These are phyloP conservation scores for Sclerurus mexicanus DNA, from an alignment of 2,113 vertebrate genomes.

Conservation along the genomic window DNA sequence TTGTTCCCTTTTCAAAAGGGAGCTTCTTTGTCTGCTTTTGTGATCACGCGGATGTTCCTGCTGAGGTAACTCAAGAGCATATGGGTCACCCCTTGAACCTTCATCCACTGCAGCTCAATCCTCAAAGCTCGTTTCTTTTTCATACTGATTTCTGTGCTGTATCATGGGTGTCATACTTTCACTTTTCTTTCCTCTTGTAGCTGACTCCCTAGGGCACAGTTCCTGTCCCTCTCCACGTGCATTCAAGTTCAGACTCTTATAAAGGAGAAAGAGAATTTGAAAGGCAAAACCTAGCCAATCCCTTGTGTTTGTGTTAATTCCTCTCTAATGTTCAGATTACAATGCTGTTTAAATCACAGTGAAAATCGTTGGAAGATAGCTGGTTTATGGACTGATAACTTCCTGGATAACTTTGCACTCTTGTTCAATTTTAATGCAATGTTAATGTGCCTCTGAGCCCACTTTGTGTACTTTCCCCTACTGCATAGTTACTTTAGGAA, in stretches of 20 bases:
- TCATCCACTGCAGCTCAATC: background rate
- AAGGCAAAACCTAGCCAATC: background rate
- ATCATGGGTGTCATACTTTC: background rate
- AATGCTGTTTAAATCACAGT: background rate
- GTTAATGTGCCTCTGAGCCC: background rate
- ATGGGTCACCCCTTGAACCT: background rate
- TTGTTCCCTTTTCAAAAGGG: background rate
- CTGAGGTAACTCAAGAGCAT: background rate
- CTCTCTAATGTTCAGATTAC: background rate
- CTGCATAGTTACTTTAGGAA: background rate
- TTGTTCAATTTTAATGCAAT: background rate
- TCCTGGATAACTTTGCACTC: background rate
- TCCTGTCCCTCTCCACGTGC: accelerated
- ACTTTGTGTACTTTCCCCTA: background rate
- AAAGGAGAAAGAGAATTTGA: background rate
- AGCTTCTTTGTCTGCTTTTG: background rate
- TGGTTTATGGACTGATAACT: background rate
- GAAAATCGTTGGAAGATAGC: background rate
- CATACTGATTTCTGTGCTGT: background rate
- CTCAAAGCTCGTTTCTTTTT: background rate
- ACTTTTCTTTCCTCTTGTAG: background rate
- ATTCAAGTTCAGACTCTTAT: background rate
- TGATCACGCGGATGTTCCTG: background rate
- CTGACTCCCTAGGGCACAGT: background rate
- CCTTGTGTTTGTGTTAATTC: background rate